These are phyloP conservation scores for Drosophila neotestacea DNA, from an alignment of 2,888 invertebrate genomes.

Conservation along the genomic window DNA sequence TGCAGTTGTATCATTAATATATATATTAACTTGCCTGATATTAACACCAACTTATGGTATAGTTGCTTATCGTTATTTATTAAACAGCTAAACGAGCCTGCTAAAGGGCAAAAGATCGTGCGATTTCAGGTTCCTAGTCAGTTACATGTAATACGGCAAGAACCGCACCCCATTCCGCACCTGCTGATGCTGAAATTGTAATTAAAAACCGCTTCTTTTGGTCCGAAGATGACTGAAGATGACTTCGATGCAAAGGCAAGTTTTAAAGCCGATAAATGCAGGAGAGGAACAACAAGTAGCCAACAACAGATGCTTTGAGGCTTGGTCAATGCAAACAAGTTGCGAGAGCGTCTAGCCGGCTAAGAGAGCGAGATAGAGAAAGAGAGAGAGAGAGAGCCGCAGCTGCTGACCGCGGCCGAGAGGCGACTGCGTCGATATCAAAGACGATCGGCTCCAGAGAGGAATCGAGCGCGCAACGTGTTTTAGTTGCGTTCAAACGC, in stretches of 20 bases:
- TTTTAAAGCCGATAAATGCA: conserved; percentile 33
- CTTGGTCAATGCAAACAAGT: conserved; percentile 50
- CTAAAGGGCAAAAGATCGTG: conserved; percentile 27
- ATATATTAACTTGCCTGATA: conserved; percentile 1
- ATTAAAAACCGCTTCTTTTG: conserved; percentile 39
- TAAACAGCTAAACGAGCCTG: conserved; percentile 4
- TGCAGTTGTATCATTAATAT: conserved; percentile 1
- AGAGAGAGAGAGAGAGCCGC: conserved; percentile 12
- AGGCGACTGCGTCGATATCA: conserved; percentile 21
- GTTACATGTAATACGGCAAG: conserved; percentile 5
- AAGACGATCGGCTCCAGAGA: conserved; percentile 57
- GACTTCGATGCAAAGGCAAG: conserved; percentile 47
- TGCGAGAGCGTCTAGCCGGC: conserved; percentile 16
- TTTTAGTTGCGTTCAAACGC: conserved; percentile 81
- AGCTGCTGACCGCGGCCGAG: conserved; percentile 50
- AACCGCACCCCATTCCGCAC: conserved; percentile 28
- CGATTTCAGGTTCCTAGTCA: conserved; percentile 6
- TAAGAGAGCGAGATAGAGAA: conserved; percentile 6
- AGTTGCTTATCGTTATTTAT: conserved; percentile 1
- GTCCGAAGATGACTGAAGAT: conserved; percentile 33
- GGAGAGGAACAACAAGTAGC: conserved; percentile 20
- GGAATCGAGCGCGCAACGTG: conserved; percentile 64
- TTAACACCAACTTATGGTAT: conserved; percentile 11
- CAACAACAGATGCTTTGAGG: conserved; percentile 13
- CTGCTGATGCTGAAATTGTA: conserved; percentile 16